These are phyloP conservation scores for Ochotona princeps DNA, from an alignment of 2,113 vertebrate species.

Conservation along the genomic window DNA sequence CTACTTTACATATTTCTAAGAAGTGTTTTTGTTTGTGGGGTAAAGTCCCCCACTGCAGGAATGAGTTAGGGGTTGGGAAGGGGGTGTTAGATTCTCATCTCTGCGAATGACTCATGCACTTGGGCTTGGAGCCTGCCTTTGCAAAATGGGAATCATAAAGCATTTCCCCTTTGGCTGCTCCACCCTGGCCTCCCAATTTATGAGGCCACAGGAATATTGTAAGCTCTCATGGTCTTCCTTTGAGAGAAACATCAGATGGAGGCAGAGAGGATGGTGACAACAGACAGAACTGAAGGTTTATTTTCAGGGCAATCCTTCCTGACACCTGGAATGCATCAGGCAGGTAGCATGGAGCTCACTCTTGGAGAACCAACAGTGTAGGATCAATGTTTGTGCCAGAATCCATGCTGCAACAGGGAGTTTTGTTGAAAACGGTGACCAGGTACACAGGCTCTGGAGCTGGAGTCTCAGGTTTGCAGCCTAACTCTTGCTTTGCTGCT, in stretches of 20 bases:
- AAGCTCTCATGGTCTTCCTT: background rate
- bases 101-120: slow-evolving; percentile 61
- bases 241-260: background rate
- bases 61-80: background rate
- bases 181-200: slow-evolving; percentile 19
- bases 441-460: background rate
- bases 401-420: background rate
- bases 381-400: background rate
- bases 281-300: background rate
- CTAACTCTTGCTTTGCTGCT: background rate
- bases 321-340: background rate
- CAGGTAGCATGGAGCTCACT: background rate
- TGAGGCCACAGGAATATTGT: background rate
- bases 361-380: background rate
- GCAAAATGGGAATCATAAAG: slow-evolving; percentile 55
- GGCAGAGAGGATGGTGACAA: background rate
- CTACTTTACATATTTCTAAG: slow-evolving; percentile 1
- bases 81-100: slow-evolving; percentile 43
- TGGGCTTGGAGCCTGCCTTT: slow-evolving; percentile 9
- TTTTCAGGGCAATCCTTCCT: slow-evolving; percentile 3
- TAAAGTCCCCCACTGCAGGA: background rate
- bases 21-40: background rate
- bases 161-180: background rate
- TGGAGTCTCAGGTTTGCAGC: background rate
- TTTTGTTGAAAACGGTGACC: background rate